These are phyloP conservation scores for Alligator sinensis DNA, from an alignment of 2,113 vertebrate species.

Conservation along the genomic window DNA sequence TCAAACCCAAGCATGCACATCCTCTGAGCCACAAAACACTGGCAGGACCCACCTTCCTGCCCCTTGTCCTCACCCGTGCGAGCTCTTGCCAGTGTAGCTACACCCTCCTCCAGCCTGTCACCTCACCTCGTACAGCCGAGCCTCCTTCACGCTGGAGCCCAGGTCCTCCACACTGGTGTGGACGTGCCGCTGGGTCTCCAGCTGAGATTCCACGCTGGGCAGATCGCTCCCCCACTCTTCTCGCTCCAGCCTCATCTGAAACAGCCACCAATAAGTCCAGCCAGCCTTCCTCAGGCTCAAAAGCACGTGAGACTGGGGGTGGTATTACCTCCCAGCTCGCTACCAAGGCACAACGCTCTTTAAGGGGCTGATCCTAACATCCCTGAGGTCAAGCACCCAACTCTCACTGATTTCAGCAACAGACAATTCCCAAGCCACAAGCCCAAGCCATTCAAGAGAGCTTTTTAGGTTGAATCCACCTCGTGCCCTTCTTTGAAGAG, in stretches of 20 bases:
- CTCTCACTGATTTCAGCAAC: neutral
- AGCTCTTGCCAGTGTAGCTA: neutral
- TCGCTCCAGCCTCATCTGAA: conserved; percentile 89
- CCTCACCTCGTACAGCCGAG: conserved; percentile 88
- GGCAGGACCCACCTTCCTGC: too few species aligned
- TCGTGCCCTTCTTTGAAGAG: neutral
- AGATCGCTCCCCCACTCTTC: conserved; percentile 96
- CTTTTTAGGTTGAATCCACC: neutral
- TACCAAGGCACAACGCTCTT: neutral
- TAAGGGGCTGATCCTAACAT: neutral
- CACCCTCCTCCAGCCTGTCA: rapidly evolving
- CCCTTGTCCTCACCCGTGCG: neutral
- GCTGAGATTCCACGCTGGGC: conserved; percentile 90
- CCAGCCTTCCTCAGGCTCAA: neutral
- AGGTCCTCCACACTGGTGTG: conserved; percentile 91
- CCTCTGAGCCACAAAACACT: neutral
- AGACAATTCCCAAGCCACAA: neutral
- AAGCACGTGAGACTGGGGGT: neutral
- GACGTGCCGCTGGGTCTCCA: conserved; percentile 88
- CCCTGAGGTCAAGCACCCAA: neutral
- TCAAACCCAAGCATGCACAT: neutral
- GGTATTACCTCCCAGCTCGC: neutral
- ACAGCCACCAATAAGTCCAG: neutral
- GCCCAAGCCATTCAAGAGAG: rapidly evolving
- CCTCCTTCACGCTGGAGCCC: conserved; percentile 90